A percentile compares a stretch with the other conserved stretches of the same genome.
phyloP scores from a whole-genome alignment of 2,113 vertebrate genomes.

The Tylochromis polylepis region DNA sequence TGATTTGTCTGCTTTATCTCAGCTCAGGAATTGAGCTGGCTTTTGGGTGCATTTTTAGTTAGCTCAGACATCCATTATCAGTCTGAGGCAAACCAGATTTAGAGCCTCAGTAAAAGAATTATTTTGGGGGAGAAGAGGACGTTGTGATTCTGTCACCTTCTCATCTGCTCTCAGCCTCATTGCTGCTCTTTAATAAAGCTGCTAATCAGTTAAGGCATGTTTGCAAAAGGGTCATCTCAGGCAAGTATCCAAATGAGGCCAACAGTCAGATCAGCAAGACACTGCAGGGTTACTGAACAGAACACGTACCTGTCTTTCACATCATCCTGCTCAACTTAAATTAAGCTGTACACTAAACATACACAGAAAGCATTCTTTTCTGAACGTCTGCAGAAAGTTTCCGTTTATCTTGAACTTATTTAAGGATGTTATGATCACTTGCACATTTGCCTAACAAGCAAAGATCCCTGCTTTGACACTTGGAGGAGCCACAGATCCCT shows the following conservation, averaged over 20 bases:
- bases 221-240: neutral
- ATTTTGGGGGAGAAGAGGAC: conserved; percentile 15
- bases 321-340: neutral
- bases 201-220: conserved; percentile 49
- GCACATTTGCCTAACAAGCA: neutral
- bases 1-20: conserved; percentile 55
- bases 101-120: conserved; percentile 32
- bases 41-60: conserved; percentile 56
- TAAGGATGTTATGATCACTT: neutral
- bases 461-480: neutral
- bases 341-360: neutral
- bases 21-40: conserved; percentile 11
- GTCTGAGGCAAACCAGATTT: conserved; percentile 54
- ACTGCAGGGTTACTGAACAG: neutral
- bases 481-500: neutral
- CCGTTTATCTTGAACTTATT: neutral
- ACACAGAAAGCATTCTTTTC: neutral
- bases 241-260: conserved; percentile 20
- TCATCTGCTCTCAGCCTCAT: neutral
- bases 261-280: neutral
- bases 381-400: neutral
- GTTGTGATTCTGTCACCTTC: conserved; percentile 19
- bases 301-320: neutral
- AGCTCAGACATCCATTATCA: conserved; percentile 59
- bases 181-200: conserved; percentile 43